Evolutionary conservation across 2,113 vertebrate genomes (phyloP), one percentile per base, ranked within the genome.

Genomic region (Albula glossodonta): DNA sequence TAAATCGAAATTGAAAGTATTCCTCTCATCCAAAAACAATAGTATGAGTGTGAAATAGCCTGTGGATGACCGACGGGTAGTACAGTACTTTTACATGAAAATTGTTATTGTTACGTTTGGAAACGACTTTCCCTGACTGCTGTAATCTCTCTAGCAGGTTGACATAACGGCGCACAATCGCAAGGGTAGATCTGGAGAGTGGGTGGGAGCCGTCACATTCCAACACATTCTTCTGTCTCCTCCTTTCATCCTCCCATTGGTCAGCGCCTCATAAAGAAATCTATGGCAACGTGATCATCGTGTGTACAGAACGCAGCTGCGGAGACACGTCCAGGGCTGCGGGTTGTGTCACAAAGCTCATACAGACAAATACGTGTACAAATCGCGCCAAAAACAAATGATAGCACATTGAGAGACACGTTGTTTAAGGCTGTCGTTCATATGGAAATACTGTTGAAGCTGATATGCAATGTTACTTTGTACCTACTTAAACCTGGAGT

Each of bases 231-330:
- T 66, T 66, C 60, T 22, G 60, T 77, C 83, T 87, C 85, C 83
- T 89, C 84, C 86, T 87, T 89, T 87, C 83, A 22, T 48, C 77
- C 53, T 79, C 83, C 87, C 78, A 90, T 90, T 88, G 89, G 87
- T 90, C 87, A 85, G 80, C 53, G 83, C 74, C 81, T 81, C 86
- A 53, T 81, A 85, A 87, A 88, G 81, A 90, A 81, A 81, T 49
- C 77, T 74, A 41, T 41, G 50, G 81, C 81, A 56, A 57, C 77
- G 85, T 85, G 83, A 85, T 80, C 63, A 66, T 52, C 66, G 78
- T 63, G 60, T 85, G 53, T 80, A 77, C 5, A 31, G 22, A 74
- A 74, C 22, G 57, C 57, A 50, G 17, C 79, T n/a, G 70, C 70
- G 70, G 70, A 74, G 70, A 74, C 70, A 74, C 70, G 70, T 74